These are phyloP conservation scores for Melanerpes formicivorus DNA, from an alignment of 2,113 vertebrate species.

Conservation along the genomic window DNA sequence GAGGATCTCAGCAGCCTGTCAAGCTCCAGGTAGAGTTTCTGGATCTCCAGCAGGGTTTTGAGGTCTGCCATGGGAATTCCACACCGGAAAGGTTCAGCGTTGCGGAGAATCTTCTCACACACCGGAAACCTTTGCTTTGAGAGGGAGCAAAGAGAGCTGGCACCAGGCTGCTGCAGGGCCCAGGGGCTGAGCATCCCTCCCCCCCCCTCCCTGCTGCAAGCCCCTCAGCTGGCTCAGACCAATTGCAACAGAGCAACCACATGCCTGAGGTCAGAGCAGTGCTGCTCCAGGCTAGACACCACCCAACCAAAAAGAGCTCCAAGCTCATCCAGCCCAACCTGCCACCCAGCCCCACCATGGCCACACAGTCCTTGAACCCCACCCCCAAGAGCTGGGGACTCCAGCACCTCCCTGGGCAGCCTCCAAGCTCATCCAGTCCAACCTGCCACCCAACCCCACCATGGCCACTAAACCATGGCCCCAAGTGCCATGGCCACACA, in stretches of 20 bases:
- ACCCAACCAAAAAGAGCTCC: too few species aligned
- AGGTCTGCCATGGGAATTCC: conserved; percentile 29
- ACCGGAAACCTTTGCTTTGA: background rate
- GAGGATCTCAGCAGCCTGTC: background rate
- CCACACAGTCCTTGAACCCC: too few species aligned
- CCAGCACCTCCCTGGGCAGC: too few species aligned
- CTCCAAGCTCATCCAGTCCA: too few species aligned
- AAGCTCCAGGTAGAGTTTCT: conserved; percentile 60
- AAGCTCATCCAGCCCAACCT: too few species aligned
- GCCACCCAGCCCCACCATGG: too few species aligned
- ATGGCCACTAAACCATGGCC: too few species aligned
- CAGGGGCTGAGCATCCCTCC: background rate
- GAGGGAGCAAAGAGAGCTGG: background rate
- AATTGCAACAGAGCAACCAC: background rate
- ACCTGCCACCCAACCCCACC: too few species aligned
- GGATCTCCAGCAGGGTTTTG: conserved; percentile 56
- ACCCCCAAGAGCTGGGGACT: too few species aligned
- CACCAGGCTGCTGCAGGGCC: background rate
- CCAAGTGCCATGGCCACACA: too few species aligned
- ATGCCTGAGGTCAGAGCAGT: too few species aligned
- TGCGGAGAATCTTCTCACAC: background rate
- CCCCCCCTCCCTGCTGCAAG: background rate
- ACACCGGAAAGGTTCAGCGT: background rate
- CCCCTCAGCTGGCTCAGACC: background rate
- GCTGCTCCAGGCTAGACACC: too few species aligned